Conservation (phyloP, 2,113 vertebrate genomes). For the Struthidea cinerea region DNA sequence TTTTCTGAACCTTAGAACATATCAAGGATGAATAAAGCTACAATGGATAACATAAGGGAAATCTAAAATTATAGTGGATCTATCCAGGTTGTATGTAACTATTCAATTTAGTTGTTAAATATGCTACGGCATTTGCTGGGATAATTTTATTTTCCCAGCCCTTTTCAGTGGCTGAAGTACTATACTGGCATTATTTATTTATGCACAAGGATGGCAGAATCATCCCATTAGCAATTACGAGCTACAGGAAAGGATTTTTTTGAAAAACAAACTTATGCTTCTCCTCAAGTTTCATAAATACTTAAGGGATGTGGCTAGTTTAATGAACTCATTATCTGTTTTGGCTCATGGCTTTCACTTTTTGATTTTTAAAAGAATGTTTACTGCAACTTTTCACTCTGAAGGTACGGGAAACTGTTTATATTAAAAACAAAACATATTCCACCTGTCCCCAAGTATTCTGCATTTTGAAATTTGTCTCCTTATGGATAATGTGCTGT, state of each 20-base stretch:
- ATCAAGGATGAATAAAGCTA: neutral
- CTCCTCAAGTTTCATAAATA: neutral
- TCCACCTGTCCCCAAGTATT: neutral
- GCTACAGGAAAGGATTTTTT: neutral
- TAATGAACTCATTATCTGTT: neutral
- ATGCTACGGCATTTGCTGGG: neutral
- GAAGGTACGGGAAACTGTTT: neutral
- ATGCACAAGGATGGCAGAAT: neutral
- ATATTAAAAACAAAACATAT: neutral
- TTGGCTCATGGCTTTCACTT: neutral
- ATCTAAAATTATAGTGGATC: neutral
- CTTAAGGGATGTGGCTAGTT: neutral
- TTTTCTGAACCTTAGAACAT: neutral
- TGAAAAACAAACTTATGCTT: neutral
- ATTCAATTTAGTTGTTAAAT: neutral
- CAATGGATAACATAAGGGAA: neutral
- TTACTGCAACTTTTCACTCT: neutral
- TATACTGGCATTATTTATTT: conserved; percentile 32
- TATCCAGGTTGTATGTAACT: neutral
- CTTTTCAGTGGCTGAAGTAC: conserved; percentile 23
- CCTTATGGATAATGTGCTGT: neutral
- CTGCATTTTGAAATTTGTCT: neutral
- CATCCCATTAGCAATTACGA: conserved; percentile 1
- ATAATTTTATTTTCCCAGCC: neutral
- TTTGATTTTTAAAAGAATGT: neutral